phyloP scores from a whole-genome alignment of 2,797 vertebrate genomes.

The Periophthalmus magnuspinnatus region DNA sequence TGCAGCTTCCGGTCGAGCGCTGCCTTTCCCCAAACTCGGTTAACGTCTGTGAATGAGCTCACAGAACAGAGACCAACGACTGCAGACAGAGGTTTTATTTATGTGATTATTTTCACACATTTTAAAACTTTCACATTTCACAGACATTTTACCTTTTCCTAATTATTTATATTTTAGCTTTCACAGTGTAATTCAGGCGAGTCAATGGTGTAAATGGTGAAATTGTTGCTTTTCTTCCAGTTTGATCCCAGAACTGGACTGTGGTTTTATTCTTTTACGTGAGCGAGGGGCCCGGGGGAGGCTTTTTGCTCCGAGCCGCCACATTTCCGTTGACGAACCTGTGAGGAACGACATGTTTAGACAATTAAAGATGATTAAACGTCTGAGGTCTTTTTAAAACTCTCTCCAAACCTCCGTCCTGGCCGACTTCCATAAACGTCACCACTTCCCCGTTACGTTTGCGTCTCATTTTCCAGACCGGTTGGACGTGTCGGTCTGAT shows the following conservation, averaged over 20 bases:
- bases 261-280: too few species aligned
- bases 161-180: too few species aligned
- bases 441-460: background rate
- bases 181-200: too few species aligned
- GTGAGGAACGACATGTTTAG: too few species aligned
- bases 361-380: too few species aligned
- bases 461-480: constrained; percentile 18
- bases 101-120: background rate
- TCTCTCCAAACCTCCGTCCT: background rate
- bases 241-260: too few species aligned
- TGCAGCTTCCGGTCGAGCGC: background rate
- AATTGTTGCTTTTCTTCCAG: too few species aligned
- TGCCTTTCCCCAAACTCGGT: background rate
- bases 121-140: background rate
- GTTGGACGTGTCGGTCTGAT: constrained; percentile 2
- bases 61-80: background rate
- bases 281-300: too few species aligned
- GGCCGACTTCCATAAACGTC: background rate
- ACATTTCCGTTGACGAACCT: too few species aligned
- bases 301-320: too few species aligned
- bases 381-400: background rate
- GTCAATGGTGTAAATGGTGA: too few species aligned
- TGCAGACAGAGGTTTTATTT: background rate
- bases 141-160: too few species aligned
- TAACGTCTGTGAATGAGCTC: constrained; percentile 19